Percentiles rank a stretch among this genome's conserved stretches.
Evolutionary conservation across 2,888 invertebrate species (phyloP).

Genomic region (Hypselothyrea guttata): DNA sequence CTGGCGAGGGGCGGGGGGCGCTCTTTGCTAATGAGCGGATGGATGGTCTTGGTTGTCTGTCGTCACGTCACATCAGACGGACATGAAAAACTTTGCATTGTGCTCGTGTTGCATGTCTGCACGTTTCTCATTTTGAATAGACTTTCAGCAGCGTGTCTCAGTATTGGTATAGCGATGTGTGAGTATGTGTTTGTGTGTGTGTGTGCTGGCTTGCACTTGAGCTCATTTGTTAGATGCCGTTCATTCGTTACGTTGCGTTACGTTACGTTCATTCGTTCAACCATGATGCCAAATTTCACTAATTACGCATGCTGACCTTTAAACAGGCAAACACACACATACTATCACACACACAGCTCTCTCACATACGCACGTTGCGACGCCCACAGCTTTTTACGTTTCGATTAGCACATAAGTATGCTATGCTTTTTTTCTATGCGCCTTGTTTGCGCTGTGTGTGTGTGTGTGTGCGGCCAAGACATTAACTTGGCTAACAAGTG

Average conservation of each 20-base stretch:
- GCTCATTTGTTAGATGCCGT: constrained; percentile 28
- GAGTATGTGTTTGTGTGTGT: constrained; percentile 7
- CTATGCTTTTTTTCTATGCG: constrained; percentile 29
- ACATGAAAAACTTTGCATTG: constrained; percentile 48
- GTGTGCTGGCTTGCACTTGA: constrained; percentile 38
- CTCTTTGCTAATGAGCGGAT: constrained; percentile 71
- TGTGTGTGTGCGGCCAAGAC: constrained; percentile 37
- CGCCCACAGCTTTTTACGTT: constrained; percentile 18
- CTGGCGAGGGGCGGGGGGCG: constrained; percentile 12
- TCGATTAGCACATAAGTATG: constrained; percentile 50
- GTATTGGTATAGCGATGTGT: constrained; percentile 11
- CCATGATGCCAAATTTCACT: constrained; percentile 72
- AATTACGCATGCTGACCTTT: constrained; percentile 65
- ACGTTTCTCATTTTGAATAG: constrained; percentile 53
- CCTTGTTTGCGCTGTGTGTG: neutral
- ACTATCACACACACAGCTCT: no score
- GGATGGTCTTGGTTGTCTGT: constrained; percentile 29
- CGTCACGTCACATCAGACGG: constrained; percentile 39
- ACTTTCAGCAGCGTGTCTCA: constrained; percentile 25
- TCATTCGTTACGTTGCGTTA: no score
- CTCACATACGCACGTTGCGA: constrained; percentile 1
- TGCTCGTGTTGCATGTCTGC: constrained; percentile 48
- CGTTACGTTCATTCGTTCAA: constrained; percentile 43
- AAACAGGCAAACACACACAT: constrained; percentile 21
- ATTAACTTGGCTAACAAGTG: constrained; percentile 34